These are phyloP conservation scores for Momotus momota DNA, from an alignment of 2,797 vertebrate species.

Conservation along the genomic window DNA sequence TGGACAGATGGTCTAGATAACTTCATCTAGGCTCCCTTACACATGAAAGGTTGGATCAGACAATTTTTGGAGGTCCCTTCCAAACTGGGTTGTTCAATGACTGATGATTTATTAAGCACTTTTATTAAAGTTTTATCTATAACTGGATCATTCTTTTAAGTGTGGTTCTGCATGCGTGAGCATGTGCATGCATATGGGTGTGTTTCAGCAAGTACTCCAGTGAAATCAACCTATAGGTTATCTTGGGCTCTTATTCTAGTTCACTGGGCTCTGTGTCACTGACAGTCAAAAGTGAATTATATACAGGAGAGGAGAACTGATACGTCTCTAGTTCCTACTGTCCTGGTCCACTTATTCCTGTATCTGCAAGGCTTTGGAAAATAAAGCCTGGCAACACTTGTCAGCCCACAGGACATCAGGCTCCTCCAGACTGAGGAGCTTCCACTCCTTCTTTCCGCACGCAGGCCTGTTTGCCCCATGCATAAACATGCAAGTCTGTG, in stretches of 20 bases:
- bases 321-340: not conserved
- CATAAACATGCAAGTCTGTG: not conserved
- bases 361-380: not conserved
- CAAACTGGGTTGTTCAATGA: not conserved
- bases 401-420: not conserved
- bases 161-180: not conserved
- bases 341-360: not conserved
- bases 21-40: not conserved
- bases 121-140: not conserved
- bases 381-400: not conserved
- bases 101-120: not conserved
- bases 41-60: not conserved
- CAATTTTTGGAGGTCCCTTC: fast-evolving
- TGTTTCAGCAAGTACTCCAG: not conserved
- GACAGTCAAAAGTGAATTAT: not conserved
- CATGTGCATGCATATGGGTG: fast-evolving
- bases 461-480: fast-evolving
- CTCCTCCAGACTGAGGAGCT: not conserved
- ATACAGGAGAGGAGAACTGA: not conserved
- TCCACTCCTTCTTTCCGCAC: not conserved
- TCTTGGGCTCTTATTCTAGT: not conserved
- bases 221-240: not conserved
- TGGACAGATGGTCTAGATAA: not conserved
- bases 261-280: not conserved
- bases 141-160: not conserved